Evolutionary conservation across 2,113 vertebrate genomes (phyloP).

Genomic region (Emydocephalus ijimae): DNA sequence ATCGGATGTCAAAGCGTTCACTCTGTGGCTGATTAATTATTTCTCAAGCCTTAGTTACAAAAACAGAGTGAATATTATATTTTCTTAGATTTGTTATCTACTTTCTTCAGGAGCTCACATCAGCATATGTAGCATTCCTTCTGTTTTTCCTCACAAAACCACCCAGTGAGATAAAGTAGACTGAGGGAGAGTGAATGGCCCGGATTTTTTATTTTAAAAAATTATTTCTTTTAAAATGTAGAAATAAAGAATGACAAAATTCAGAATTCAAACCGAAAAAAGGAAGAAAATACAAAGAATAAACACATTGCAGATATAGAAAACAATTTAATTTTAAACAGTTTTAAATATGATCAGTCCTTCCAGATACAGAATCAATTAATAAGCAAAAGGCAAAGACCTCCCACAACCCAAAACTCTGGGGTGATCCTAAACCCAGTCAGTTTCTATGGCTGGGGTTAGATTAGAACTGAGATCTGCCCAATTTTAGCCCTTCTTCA

Average conservation of each 20-base stretch:
- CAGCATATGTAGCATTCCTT: neutral
- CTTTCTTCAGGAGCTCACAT: neutral
- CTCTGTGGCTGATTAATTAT: neutral
- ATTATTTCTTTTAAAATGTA: neutral
- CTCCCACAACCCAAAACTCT: neutral
- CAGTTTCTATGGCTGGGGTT: neutral
- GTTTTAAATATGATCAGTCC: neutral
- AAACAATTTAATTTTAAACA: neutral
- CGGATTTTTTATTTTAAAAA: neutral
- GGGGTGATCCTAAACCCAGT: neutral
- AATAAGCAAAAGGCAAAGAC: neutral
- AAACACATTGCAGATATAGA: neutral
- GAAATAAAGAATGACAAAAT: neutral
- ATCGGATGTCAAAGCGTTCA: neutral
- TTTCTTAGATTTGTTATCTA: neutral
- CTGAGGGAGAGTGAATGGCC: neutral
- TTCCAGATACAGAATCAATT: neutral
- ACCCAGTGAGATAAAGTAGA: neutral
- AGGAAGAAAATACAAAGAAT: neutral
- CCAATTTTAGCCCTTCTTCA: neutral
- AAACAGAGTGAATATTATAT: neutral
- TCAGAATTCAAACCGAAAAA: neutral
- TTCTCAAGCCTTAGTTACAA: neutral
- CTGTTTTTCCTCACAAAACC: neutral
- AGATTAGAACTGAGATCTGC: neutral